phyloP scores from a whole-genome alignment of 1,140 invertebrate genomes.

The Aphis gossypii region DNA sequence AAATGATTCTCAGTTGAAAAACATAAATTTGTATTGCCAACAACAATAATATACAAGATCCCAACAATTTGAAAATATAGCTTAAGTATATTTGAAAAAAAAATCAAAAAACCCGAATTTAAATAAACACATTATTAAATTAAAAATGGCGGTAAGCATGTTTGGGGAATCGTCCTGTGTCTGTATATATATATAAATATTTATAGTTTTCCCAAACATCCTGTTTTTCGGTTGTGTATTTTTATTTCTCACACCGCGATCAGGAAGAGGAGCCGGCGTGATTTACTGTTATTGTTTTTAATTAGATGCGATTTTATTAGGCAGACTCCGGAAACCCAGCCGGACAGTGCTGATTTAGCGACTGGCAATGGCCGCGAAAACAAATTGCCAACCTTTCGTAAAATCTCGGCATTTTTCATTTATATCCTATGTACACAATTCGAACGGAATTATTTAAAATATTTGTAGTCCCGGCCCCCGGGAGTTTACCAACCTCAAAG shows the following conservation, averaged over 20 bases:
- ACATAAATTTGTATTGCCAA: too few relatives aligned
- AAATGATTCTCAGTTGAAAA: too few relatives aligned
- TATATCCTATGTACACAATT: neutral
- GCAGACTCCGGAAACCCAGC: neutral
- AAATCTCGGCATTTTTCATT: conserved; percentile 42
- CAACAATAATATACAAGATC: too few relatives aligned
- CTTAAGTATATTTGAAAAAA: too few relatives aligned
- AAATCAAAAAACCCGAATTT: too few relatives aligned
- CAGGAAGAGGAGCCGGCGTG: neutral
- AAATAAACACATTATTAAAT: too few relatives aligned
- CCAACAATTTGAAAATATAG: too few relatives aligned
- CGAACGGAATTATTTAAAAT: conserved; percentile 32
- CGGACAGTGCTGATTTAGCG: neutral
- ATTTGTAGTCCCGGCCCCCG: neutral
- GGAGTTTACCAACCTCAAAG: neutral
- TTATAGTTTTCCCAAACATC: neutral
- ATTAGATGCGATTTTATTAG: conserved; percentile 42
- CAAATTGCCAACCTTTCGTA: conserved; percentile 30
- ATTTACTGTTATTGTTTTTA: conserved; percentile 43
- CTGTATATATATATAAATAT: neutral
- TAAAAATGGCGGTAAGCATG: too few relatives aligned
- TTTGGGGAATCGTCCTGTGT: neutral
- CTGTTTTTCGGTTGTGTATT: neutral
- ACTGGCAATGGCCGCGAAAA: neutral
- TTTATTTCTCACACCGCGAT: neutral